Base-by-base conservation (phyloP, 2,113 vertebrate species). In the Egretta garzetta region DNA sequence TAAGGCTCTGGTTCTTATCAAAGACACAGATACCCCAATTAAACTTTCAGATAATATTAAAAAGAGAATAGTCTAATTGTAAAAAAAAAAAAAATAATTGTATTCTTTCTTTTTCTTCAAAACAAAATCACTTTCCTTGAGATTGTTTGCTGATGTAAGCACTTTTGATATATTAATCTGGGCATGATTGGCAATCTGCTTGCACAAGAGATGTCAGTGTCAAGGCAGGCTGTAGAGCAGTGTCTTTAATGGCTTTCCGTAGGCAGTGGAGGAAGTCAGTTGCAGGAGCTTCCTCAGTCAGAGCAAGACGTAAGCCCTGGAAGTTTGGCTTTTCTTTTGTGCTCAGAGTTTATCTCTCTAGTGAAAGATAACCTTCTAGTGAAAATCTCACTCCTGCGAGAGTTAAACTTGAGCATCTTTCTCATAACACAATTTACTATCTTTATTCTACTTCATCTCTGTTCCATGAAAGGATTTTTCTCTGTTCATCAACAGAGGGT, bases 1-100 rank as follows among this genome's bases (percentile, higher is more conserved):
- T 74, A 96, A 97, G 84, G 47, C 58, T 86, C 86, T 93, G 92
- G 67, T 97, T 93, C 95, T 90, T 77, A 80, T 96, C 97, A 96
- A 88, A 94, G 85, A 96, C 97, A 94, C 84, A 79, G 88, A 97
- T 81, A 95, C 52, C 59, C 86, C 76, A 97, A 50, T 97, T 96
- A 94, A 97, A 92, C 32, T 88, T 88, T 92, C 62, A 74, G 68
- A 80, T 96, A 84, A 66, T 68, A 49, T n/a, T 59, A 49, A 67
- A 80, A 96, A 86, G 64, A 76, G 27, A 96, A 70, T 23, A 79
- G 45, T 94, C 27, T n/a, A 93, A 43, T 59, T 88, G 63, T 55
- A 80, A 97, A 94, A 10, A 50, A 88, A 74, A 90, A 62, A 14
- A 43, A 93, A 43, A 43, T 15, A 15, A 43, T 84, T 76, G 68